Percentiles rank a stretch among this genome's conserved stretches.
Evolutionary conservation across 2,888 invertebrate genomes (phyloP).

Genomic region (Elmis aenea): DNA sequence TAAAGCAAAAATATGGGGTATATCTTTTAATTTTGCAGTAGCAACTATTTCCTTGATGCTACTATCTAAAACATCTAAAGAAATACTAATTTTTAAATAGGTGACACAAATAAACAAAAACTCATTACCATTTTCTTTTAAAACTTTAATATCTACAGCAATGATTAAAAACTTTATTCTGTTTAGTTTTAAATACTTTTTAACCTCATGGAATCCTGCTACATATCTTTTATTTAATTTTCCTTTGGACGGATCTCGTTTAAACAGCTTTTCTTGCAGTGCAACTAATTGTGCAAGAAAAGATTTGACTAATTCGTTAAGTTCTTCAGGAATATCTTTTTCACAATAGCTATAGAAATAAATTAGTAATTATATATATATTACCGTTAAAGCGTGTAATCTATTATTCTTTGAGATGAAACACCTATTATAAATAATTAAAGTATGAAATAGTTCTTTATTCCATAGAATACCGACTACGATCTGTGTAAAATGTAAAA

Average conservation of each 20-base stretch:
- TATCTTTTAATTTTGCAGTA: conserved; percentile 48
- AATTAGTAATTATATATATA: conserved; percentile 3
- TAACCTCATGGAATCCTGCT: conserved; percentile 58
- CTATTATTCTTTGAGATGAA: too few species aligned
- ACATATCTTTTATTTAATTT: conserved; percentile 54
- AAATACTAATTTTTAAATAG: conserved; percentile 14
- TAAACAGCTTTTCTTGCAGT: conserved; percentile 58
- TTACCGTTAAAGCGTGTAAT: too few species aligned
- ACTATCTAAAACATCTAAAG: conserved; percentile 57
- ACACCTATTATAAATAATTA: too few species aligned
- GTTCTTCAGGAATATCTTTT: conserved; percentile 53
- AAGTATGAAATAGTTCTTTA: too few species aligned
- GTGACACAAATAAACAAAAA: conserved; percentile 1
- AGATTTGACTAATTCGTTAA: conserved; percentile 48
- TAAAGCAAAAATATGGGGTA: conserved; percentile 58
- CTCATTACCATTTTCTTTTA: conserved; percentile 21
- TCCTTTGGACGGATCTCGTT: conserved; percentile 56
- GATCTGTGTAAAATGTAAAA: too few species aligned
- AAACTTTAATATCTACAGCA: conserved; percentile 58
- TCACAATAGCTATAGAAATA: conserved; percentile 50
- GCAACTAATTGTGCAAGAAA: conserved; percentile 53
- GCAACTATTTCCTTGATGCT: conserved; percentile 50
- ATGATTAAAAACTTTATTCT: conserved; percentile 58
- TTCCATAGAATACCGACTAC: too few species aligned
- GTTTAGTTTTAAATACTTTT: conserved; percentile 53